phyloP scores from a whole-genome alignment of 1,140 invertebrate species.

The Zaprionus capensis region DNA sequence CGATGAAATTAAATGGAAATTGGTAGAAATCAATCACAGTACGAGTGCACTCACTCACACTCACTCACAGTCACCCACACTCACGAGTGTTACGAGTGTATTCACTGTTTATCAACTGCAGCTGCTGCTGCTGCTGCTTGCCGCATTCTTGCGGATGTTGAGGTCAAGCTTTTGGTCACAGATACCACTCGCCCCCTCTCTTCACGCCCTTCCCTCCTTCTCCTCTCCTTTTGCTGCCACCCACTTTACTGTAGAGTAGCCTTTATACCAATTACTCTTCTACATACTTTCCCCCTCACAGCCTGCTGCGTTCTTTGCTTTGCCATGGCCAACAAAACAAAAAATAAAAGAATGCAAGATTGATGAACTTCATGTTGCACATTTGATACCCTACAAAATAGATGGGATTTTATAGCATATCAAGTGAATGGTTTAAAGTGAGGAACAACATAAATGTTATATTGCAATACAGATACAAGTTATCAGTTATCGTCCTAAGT shows the following conservation, averaged over 20 bases:
- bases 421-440: too few species aligned
- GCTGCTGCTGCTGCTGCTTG: not conserved
- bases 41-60: conserved; percentile 1
- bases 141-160: conserved; percentile 24
- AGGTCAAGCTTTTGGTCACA: conserved; percentile 39
- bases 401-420: too few species aligned
- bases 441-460: too few species aligned
- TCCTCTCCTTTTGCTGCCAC: not conserved
- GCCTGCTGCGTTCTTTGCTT: not conserved
- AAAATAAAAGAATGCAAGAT: not conserved
- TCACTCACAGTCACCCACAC: not conserved
- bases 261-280: conserved; percentile 5
- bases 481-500: too few species aligned
- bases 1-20: conserved; percentile 1
- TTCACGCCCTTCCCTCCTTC: not conserved
- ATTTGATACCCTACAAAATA: not conserved
- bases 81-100: not conserved
- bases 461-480: too few species aligned
- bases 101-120: conserved; percentile 3
- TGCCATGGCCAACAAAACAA: conserved; percentile 54
- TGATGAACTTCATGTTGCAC: not conserved
- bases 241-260: conserved; percentile 1
- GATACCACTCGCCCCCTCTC: conserved; percentile 1
- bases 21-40: not conserved
- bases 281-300: not conserved